Evolutionary conservation across 2,113 vertebrate genomes (phyloP), one percentile per base, ranked within the genome.

Genomic region (Argyrosomus japonicus): DNA sequence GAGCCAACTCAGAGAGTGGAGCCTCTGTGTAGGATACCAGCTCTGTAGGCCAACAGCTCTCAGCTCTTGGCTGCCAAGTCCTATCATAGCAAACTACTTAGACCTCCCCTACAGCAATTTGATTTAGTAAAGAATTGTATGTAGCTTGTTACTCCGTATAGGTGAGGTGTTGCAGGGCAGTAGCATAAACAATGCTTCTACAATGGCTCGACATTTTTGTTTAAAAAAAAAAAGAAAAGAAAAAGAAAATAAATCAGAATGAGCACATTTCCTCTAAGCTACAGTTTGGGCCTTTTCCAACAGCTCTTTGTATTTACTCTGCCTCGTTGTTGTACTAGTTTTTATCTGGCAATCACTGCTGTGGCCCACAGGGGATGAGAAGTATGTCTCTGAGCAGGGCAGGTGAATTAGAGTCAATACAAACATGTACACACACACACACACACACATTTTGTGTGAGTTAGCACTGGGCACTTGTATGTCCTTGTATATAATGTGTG

Each of bases 1-100:
- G 71, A 85, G 89, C 92, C 89, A 92, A 79, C 86, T 77, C 56
- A 84, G 75, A 91, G 84, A 91, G 88, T 65, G 61, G 84, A 84
- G 84, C 79, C 88, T 89, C 83, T 90, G 86, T 92, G 86, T 74
- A 77, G 77, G 72, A 87, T 79, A 82, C 25, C 70, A 57, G 68
- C 75, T 69, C 73, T 81, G 78, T 27, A 83, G 79, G 79, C 75
- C 85, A 85, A 45, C 83, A 85, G 76, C 87, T 79, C 83, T 79
- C 64, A 76, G 84, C 72, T 71, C 73, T 32, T 48, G 60, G 63
- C 81, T 90, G 87, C 86, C 79, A 88, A 89, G 58, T 83, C 68
- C 67, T 76, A 79, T 82, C 87, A 86, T 51, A 88, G 77, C 58
- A 17, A 74, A 77, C 69, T 69, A 75, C 79, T 77, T 83, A 84